Conservation (phyloP, 2,888 invertebrate genomes). For the Chrysolina americana region DNA sequence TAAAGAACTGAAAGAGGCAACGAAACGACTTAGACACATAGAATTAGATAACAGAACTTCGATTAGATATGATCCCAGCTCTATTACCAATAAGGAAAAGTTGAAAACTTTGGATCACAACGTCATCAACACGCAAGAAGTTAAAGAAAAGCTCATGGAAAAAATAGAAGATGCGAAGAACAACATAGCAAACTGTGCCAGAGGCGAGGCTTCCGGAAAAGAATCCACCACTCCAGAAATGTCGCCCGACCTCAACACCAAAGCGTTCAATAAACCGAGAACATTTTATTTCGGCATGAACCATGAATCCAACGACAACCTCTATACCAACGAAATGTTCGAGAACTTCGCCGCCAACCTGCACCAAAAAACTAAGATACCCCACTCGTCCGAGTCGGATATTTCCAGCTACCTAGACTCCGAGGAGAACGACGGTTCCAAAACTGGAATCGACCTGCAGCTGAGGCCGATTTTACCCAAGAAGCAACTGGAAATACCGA, state of each 20-base stretch:
- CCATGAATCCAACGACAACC: conserved; percentile 60
- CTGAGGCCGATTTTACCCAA: conserved; percentile 86
- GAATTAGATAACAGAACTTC: conserved; percentile 49
- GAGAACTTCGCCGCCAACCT: conserved; percentile 55
- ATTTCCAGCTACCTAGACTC: conserved; percentile 73
- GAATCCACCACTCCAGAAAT: conserved; percentile 77
- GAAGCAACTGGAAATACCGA: conserved; percentile 81
- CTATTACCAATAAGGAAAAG: conserved; percentile 70
- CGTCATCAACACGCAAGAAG: conserved; percentile 68
- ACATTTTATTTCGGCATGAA: conserved; percentile 88
- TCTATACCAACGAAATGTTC: conserved; percentile 45
- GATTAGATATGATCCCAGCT: conserved; percentile 62
- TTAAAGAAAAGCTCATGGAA: conserved; percentile 71
- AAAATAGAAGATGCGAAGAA: conserved; percentile 72
- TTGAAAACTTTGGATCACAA: conserved; percentile 69
- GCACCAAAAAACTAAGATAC: conserved; percentile 51
- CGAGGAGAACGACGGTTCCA: conserved; percentile 57
- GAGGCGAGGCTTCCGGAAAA: conserved; percentile 75
- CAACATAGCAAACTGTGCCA: conserved; percentile 65
- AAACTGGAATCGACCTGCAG: conserved; percentile 79
- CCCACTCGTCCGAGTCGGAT: conserved; percentile 73
- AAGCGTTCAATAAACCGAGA: conserved; percentile 67
- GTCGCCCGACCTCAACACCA: conserved; percentile 70
- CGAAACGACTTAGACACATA: conserved; percentile 62
- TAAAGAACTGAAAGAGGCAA: conserved; percentile 70